phyloP scores from a whole-genome alignment of 2,888 invertebrate species.

The Tiliacea aurago region DNA sequence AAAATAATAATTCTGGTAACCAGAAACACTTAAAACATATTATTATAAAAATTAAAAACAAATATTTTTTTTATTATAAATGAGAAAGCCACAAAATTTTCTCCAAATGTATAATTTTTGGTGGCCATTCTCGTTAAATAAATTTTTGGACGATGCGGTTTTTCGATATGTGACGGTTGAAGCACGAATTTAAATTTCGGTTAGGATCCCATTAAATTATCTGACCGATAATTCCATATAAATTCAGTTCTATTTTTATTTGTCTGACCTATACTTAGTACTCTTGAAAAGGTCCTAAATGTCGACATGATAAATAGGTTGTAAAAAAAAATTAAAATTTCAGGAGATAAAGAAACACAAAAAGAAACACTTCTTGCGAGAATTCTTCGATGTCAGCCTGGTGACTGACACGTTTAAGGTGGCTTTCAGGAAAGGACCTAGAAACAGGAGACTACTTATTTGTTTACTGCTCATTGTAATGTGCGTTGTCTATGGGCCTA shows the following conservation, averaged over 20 bases:
- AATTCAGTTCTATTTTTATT: background rate
- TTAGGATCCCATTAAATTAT: no score
- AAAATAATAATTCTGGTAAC: no score
- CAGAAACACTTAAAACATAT: no score
- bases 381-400: conserved; percentile 94
- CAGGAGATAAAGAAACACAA: conserved; percentile 53
- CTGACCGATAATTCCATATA: background rate
- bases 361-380: conserved; percentile 85
- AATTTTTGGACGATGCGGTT: background rate
- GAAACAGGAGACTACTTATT: conserved; percentile 93
- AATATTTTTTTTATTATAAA: no score
- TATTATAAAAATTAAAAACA: no score
- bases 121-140: background rate
- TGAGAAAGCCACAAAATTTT: no score
- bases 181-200: background rate
- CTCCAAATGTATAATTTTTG: no score
- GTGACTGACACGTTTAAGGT: conserved; percentile 94
- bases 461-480: conserved; percentile 94
- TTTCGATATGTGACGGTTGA: background rate
- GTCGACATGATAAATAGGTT: no score
- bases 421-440: conserved; percentile 93
- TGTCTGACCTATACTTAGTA: background rate
- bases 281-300: background rate
- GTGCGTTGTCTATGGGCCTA: conserved; percentile 95
- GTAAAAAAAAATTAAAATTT: background rate